Percentiles rank a stretch among this genome's conserved stretches.
phyloP scores from a whole-genome alignment of 64 coral and sea anemone genomes.

The Trachythela sp. region DNA sequence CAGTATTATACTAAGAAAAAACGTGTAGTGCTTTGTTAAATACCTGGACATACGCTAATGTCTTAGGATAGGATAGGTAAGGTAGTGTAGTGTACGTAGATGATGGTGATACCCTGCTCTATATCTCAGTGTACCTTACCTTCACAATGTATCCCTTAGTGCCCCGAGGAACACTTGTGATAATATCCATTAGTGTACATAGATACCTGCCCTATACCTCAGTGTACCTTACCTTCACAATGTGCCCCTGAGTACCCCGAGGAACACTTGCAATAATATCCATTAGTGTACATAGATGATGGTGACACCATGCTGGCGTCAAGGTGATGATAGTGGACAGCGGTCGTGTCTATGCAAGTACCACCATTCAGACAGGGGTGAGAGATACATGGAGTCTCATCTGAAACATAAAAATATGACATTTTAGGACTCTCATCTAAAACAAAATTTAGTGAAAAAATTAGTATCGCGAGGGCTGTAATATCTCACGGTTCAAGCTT shows the following conservation, averaged over 20 bases:
- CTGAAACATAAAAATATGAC: conserved; percentile 34
- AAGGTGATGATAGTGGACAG: conserved; percentile 47
- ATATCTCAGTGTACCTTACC: background rate
- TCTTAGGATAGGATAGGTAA: no score
- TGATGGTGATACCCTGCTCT: no score
- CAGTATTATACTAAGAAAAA: no score
- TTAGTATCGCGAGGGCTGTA: no score
- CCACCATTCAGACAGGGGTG: conserved; percentile 93
- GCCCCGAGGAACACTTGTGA: background rate
- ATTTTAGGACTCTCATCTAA: background rate
- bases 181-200: background rate
- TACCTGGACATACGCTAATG: no score
- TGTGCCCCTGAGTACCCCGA: background rate
- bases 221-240: background rate
- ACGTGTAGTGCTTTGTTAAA: no score
- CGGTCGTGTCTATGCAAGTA: conserved; percentile 76
- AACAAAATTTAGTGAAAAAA: no score
- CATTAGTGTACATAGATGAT: conserved; percentile 40
- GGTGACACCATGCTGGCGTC: conserved; percentile 25
- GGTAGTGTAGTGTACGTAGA: no score
- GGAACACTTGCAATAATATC: conserved; percentile 13
- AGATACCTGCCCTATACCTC: background rate
- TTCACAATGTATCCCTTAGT: background rate
- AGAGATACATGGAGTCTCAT: conserved; percentile 77
- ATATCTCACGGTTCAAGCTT: no score